Percentiles rank a stretch among this genome's conserved stretches.
phyloP scores from a whole-genome alignment of 2,113 vertebrate genomes.

The Diglossa brunneiventris region DNA sequence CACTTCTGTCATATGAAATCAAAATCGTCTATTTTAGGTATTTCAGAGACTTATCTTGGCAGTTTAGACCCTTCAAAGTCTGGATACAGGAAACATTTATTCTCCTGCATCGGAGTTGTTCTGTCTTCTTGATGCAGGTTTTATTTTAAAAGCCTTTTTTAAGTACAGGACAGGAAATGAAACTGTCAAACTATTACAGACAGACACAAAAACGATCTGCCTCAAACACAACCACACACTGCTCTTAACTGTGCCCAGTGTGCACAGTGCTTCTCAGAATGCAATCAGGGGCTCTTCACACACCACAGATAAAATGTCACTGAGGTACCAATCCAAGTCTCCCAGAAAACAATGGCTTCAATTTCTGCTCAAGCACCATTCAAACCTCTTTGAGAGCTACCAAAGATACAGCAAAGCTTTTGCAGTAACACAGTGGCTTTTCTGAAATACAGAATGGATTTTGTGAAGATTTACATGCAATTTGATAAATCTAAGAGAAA shows the following conservation, averaged over 20 bases:
- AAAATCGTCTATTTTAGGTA: constrained; percentile 2
- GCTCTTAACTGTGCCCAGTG: not conserved
- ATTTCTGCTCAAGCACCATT: not conserved
- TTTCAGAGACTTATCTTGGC: constrained; percentile 28
- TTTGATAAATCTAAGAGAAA: not conserved
- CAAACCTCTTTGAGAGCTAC: not conserved
- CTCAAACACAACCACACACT: not conserved
- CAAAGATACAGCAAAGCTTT: not conserved
- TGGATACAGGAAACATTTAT: constrained; percentile 21
- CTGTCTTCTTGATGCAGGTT: constrained; percentile 7
- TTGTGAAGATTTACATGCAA: not conserved
- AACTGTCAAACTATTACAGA: not conserved
- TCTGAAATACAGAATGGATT: not conserved
- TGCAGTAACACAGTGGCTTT: not conserved
- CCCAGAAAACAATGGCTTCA: not conserved
- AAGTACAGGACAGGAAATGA: constrained; percentile 20
- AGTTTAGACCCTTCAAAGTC: constrained; percentile 7
- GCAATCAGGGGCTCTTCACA: not conserved
- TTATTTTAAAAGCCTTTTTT: constrained; percentile 22
- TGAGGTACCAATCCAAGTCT: not conserved
- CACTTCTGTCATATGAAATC: constrained; percentile 22
- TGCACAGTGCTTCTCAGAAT: not conserved
- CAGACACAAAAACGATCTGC: not conserved
- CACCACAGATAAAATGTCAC: not conserved
- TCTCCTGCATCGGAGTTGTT: not conserved